Conservation (phyloP, 2,888 invertebrate species). For the Ectobius pallidus region DNA sequence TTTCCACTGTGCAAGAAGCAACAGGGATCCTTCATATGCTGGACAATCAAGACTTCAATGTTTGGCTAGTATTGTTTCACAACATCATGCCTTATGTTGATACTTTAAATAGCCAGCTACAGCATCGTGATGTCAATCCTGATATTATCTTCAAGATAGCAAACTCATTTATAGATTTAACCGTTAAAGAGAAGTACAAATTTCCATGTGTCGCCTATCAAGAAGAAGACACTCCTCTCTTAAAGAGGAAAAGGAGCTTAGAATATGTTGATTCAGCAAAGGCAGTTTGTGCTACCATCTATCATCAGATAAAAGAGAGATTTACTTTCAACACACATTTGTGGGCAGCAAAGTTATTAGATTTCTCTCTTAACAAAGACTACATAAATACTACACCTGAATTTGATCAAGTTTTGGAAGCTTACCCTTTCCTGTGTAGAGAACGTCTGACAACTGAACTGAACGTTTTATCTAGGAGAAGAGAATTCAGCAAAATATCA, state of each 20-base stretch:
- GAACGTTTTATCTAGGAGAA: conserved; percentile 46
- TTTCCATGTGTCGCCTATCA: background rate
- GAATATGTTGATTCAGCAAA: no score
- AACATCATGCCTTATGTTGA: conserved; percentile 42
- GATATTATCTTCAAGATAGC: background rate
- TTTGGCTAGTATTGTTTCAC: conserved; percentile 43
- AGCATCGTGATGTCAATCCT: conserved; percentile 26
- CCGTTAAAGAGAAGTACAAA: background rate
- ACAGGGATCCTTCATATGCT: conserved; percentile 2
- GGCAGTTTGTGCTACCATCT: conserved; percentile 47
- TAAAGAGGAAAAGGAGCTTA: conserved; percentile 30
- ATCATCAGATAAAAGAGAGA: conserved; percentile 44
- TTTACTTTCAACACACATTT: conserved; percentile 47
- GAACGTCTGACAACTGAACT: conserved; percentile 46
- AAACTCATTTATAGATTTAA: no score
- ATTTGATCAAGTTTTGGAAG: conserved; percentile 39
- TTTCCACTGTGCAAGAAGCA: no score
- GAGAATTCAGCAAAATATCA: conserved; percentile 41
- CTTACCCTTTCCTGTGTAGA: conserved; percentile 46
- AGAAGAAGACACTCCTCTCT: background rate
- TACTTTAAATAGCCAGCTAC: conserved; percentile 40
- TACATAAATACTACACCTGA: conserved; percentile 29
- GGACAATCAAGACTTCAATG: conserved; percentile 33
- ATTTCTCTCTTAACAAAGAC: conserved; percentile 41
- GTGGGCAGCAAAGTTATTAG: conserved; percentile 42